These are phyloP conservation scores for Agrilus cyanescens DNA, from an alignment of 2,888 invertebrate species.

Conservation along the genomic window DNA sequence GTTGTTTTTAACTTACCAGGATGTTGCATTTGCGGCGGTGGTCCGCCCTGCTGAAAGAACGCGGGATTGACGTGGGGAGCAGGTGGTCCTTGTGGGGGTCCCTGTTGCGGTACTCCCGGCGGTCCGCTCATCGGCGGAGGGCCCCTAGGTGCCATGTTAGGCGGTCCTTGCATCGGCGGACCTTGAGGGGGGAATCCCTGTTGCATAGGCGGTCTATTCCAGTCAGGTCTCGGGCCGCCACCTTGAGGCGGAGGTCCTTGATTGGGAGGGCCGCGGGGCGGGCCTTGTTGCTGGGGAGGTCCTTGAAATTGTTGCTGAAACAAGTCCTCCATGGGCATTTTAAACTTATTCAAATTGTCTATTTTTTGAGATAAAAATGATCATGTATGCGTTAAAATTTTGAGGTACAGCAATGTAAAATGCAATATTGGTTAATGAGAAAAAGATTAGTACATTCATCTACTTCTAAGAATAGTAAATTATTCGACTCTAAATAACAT, in stretches of 20 bases:
- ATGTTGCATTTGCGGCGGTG: conserved; percentile 46
- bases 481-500: neutral
- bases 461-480: neutral
- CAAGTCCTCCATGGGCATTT: neutral
- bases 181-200: conserved; percentile 54
- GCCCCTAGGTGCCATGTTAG: conserved; percentile 42
- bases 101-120: conserved; percentile 41
- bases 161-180: conserved; percentile 58
- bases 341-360: neutral
- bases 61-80: conserved; percentile 96
- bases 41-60: conserved; percentile 74
- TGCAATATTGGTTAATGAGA: neutral
- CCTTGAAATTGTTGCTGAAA: conserved; percentile 39
- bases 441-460: neutral
- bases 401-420: neutral
- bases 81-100: conserved; percentile 44
- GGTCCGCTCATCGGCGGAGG: conserved; percentile 42
- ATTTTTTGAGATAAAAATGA: neutral
- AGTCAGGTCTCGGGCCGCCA: conserved; percentile 53
- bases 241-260: conserved; percentile 49
- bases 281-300: conserved; percentile 45
- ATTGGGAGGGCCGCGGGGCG: conserved; percentile 46
- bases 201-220: conserved; percentile 65
- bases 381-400: too few relatives aligned
- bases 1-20: conserved; percentile 28